Conservation (phyloP, 2,113 vertebrate genomes). For the Dinomys branickii region DNA sequence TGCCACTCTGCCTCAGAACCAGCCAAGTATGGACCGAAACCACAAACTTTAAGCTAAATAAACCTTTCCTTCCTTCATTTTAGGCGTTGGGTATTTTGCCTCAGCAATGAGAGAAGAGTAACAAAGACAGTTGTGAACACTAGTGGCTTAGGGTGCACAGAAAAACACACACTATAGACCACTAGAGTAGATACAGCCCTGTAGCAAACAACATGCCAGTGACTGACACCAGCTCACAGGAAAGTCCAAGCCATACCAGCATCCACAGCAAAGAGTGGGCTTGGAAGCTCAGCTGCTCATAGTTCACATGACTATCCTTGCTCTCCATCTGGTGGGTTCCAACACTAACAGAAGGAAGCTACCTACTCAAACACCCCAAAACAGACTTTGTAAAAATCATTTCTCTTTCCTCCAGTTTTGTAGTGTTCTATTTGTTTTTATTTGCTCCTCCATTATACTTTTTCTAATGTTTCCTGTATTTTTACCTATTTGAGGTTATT, state of each 20-base stretch:
- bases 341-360: background rate
- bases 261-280: background rate
- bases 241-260: background rate
- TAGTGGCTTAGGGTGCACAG: background rate
- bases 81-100: too few relatives aligned
- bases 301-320: background rate
- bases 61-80: too few relatives aligned
- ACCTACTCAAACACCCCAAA: background rate
- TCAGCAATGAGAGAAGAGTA: too few relatives aligned
- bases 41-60: too few relatives aligned
- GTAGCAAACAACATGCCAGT: background rate
- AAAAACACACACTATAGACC: background rate
- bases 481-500: background rate
- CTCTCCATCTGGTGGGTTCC: background rate
- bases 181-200: background rate
- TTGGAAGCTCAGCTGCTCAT: background rate
- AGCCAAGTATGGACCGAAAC: too few relatives aligned
- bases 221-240: background rate
- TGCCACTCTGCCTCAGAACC: too few relatives aligned
- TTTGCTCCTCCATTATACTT: background rate
- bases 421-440: background rate
- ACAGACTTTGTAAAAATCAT: background rate
- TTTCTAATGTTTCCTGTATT: background rate
- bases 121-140: too few relatives aligned
- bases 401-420: background rate